These are phyloP conservation scores for Pectinophora gossypiella DNA, from an alignment of 1,140 invertebrate genomes.

Conservation along the genomic window DNA sequence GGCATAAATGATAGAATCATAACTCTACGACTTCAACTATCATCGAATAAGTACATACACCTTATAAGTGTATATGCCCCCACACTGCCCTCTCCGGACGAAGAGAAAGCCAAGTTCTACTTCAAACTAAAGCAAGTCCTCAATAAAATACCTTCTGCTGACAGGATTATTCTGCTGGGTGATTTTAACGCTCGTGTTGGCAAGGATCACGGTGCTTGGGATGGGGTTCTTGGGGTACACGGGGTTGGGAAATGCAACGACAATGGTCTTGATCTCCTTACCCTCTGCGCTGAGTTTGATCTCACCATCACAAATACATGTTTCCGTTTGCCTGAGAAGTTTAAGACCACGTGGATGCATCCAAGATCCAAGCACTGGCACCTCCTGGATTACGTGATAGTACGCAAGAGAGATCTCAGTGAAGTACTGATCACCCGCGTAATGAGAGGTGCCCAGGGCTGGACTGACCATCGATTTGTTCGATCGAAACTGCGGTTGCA, in stretches of 20 bases:
- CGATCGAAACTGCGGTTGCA: too few relatives aligned
- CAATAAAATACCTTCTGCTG: background rate
- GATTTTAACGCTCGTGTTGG: conserved; percentile 21
- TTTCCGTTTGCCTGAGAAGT: too few relatives aligned
- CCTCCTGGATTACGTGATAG: conserved; percentile 1
- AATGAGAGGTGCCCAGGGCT: too few relatives aligned
- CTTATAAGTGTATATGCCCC: conserved; percentile 19
- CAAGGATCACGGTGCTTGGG: conserved; percentile 3
- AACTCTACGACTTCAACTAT: conserved; percentile 12
- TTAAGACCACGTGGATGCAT: conserved; percentile 9
- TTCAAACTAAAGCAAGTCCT: conserved; percentile 1
- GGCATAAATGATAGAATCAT: conserved; percentile 10
- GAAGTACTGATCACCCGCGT: too few relatives aligned
- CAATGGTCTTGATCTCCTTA: conserved; percentile 10
- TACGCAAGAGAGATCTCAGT: too few relatives aligned
- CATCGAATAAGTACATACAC: conserved; percentile 12
- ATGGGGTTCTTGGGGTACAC: conserved; percentile 1
- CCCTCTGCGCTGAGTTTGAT: conserved; percentile 11
- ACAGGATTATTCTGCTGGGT: conserved; percentile 13
- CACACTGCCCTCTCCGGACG: conserved; percentile 12
- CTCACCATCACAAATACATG: conserved; percentile 6
- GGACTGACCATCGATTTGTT: too few relatives aligned
- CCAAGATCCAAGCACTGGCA: conserved; percentile 9
- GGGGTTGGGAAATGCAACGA: conserved; percentile 6
- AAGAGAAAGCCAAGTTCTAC: conserved; percentile 20